A percentile compares a stretch with the other conserved stretches of the same genome.
phyloP scores from a whole-genome alignment of 2,797 vertebrate genomes.

The Tauraco hartlaubi region DNA sequence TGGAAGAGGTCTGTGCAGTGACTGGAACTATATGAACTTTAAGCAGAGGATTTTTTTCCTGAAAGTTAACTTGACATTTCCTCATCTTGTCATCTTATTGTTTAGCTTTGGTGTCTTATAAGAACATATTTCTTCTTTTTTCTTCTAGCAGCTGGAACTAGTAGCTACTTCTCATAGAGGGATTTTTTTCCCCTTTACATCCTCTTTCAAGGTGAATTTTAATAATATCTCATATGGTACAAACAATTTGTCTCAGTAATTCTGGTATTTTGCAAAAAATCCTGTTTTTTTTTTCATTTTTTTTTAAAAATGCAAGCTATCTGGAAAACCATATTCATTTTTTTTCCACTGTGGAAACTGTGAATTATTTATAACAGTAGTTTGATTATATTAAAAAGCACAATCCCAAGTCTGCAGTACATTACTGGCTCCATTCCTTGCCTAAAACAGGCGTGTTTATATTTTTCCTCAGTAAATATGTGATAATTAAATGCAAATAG shows the following conservation, averaged over 20 bases:
- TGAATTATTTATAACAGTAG: slow-evolving; percentile 66
- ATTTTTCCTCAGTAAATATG: slow-evolving; percentile 69
- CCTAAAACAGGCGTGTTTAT: slow-evolving; percentile 66
- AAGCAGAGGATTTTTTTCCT: slow-evolving; percentile 13
- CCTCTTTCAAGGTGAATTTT: slow-evolving; percentile 47
- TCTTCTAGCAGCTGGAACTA: neutral
- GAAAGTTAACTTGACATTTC: slow-evolving; percentile 60
- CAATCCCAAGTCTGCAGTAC: slow-evolving; percentile 57
- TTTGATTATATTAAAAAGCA: slow-evolving; percentile 73
- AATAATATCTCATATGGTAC: neutral
- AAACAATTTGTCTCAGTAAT: neutral
- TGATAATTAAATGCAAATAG: slow-evolving; percentile 73
- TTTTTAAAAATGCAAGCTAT: neutral
- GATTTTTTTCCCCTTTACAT: neutral
- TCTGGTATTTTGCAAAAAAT: neutral
- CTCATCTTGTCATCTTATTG: slow-evolving; percentile 30
- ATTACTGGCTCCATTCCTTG: slow-evolving; percentile 72
- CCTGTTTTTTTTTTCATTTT: neutral
- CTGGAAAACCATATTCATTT: neutral
- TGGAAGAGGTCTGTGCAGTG: neutral
- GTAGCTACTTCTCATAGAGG: neutral
- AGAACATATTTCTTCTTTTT: slow-evolving; percentile 1
- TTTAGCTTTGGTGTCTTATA: neutral
- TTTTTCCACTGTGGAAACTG: slow-evolving; percentile 44
- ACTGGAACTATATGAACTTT: neutral